phyloP scores from a whole-genome alignment of 2,113 vertebrate species.

The Stercorarius parasiticus region DNA sequence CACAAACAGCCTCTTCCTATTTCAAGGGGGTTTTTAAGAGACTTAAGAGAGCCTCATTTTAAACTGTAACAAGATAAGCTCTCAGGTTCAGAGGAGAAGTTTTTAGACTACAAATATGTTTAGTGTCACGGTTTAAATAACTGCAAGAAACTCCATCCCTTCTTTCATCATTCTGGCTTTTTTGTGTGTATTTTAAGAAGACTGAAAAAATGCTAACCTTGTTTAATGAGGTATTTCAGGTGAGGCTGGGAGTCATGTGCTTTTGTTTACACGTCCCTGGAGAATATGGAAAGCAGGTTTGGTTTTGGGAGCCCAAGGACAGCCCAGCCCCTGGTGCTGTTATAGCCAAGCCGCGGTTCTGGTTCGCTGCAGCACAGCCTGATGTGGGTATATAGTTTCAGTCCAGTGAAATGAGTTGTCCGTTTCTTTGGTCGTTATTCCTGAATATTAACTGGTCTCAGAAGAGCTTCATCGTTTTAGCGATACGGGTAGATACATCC shows the following conservation, averaged over 20 bases:
- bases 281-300: not conserved
- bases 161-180: constrained; percentile 42
- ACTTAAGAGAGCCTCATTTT: constrained; percentile 49
- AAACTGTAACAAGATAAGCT: constrained; percentile 56
- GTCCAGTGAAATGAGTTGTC: not conserved
- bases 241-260: constrained; percentile 26
- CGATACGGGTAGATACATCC: not conserved
- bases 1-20: constrained; percentile 41
- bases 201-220: constrained; percentile 19
- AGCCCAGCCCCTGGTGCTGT: not conserved
- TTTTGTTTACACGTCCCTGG: constrained; percentile 29
- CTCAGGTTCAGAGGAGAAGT: constrained; percentile 36
- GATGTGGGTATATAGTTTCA: not conserved
- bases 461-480: not conserved
- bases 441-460: not conserved
- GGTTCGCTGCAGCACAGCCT: not conserved
- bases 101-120: constrained; percentile 41
- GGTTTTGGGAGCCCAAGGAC: not conserved
- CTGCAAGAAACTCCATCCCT: constrained; percentile 39
- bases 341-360: not conserved
- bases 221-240: constrained; percentile 57
- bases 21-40: constrained; percentile 18
- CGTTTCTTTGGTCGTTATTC: not conserved
- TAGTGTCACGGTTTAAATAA: constrained; percentile 42
- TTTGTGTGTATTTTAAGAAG: constrained; percentile 14